Base-by-base conservation (phyloP, 1,140 invertebrate species). In the Phortica variegata region DNA sequence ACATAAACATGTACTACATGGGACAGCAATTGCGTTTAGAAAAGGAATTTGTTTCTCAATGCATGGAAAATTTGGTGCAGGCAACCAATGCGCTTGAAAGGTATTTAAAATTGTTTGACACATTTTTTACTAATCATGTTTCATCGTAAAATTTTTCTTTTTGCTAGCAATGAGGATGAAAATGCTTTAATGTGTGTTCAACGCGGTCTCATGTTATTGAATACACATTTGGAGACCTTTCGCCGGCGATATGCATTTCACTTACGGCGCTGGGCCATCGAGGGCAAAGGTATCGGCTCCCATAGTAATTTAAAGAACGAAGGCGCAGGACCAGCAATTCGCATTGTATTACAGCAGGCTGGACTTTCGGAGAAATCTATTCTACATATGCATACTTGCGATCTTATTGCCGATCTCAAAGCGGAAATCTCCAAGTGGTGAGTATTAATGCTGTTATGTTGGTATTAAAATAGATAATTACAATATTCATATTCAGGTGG, bases 181-280 rank as follows among this genome's bases (percentile, higher is more conserved):
- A 84, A 87, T 1, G 90, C 88, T 54, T 73, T 96, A 17, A 84
- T 92, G 44, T 88, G 91, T 44, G 94, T 96, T 47, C 93, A 97
- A 72, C 82, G 93, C 49, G 93, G 91, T 12, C 69, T 96, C 13
- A 74, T 95, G 7, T 73, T 97, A 18, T 77, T 96, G 8, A 91
- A 93, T 73, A 95, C 92, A 5, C 93, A 97, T 77, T 80, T 97
- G 53, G 93, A 96, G 76, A 91, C 90, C 3, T 96, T 96, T 73
- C 82, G 90, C 43, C 84, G 89, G 58, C 85, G 86, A 50, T 93
- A 93, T 76, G 90, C 90, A 2, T 93, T 90, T 77, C 90, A 93
- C 77, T 77, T 93, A 45, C 78, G 90, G 21, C 81, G 88, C 44
- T 92, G 90, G 91, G 86, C 89, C 12, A 79, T 95, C 29, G 88